phyloP scores from a whole-genome alignment of 2,888 invertebrate species.

The Leptopilina syphax region DNA sequence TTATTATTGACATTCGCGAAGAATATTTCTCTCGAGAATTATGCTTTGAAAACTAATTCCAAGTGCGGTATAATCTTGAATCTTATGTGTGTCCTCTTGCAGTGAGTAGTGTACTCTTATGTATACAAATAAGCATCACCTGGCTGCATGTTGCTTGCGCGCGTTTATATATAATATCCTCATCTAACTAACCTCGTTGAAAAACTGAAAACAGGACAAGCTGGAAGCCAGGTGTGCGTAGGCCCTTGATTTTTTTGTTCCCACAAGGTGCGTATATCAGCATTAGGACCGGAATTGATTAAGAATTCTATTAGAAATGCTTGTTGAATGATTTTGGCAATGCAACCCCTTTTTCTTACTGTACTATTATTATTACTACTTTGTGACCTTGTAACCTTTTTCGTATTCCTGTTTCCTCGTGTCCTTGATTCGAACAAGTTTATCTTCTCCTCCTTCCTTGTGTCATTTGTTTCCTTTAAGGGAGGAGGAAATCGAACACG shows the following conservation, averaged over 20 bases:
- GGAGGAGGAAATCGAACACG: too few species aligned
- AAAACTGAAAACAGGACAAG: conserved; percentile 34
- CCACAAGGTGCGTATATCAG: conserved; percentile 31
- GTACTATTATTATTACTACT: too few species aligned
- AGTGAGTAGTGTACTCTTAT: not conserved
- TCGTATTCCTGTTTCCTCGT: too few species aligned
- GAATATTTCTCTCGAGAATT: not conserved
- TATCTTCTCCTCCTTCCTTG: too few species aligned
- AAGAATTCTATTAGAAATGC: conserved; percentile 29
- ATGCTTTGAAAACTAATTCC: not conserved
- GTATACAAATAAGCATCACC: conserved; percentile 4
- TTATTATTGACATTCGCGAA: conserved; percentile 6
- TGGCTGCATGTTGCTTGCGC: conserved; percentile 1
- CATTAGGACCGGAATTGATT: conserved; percentile 29
- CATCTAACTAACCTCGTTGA: conserved; percentile 37
- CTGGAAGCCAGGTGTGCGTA: conserved; percentile 36
- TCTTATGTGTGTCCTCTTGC: not conserved
- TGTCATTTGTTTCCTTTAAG: too few species aligned
- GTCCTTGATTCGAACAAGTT: too few species aligned
- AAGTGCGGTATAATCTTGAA: not conserved
- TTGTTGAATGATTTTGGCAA: not conserved
- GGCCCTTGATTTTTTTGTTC: conserved; percentile 26
- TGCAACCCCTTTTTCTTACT: conserved; percentile 11
- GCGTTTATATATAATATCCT: not conserved
- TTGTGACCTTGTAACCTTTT: too few species aligned